Evolutionary conservation across 2,113 vertebrate species (phyloP), one percentile per base, ranked within the genome.

Genomic region (Podiceps cristatus): DNA sequence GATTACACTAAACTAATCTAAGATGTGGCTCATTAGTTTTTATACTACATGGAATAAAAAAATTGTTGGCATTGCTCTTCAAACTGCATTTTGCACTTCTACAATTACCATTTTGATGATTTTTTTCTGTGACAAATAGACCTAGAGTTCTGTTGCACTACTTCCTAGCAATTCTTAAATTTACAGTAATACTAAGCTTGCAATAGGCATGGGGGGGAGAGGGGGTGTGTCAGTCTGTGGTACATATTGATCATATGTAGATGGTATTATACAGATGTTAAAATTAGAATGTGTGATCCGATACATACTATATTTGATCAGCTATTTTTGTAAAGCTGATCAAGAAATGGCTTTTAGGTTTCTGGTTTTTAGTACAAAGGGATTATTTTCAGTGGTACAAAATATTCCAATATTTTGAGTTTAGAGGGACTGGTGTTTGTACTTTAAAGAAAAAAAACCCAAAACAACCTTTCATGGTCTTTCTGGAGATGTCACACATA

Each of bases 11-110:
- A 96, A 94, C 40, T 88, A 80, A 89, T 85, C 77, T 79, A 85
- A 92, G 88, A 75, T 71, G 35, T 90, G 81, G 19, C 64, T 91
- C 87, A 96, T 88, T 90, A 96, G 77, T 90, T 97, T 94, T 95
- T 56, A 60, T 58, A 75, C 56, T 68, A 77, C 4, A 1, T 82
- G 37, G 73, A 96, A 88, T 90, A 92, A 92, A 73, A 59, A 73
- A 66, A 78, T 68, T 74, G 17, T 31, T 71, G 96, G 37, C 28
- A 16, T 59, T 92, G 67, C 58, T 85, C 63, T 94, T 96, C 69
- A 77, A 96, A 67, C 55, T 80, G 67, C 73, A 55, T 83, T 97
- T 89, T 49, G 60, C n/a, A 84, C 50, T 96, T 84, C 24, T 56
- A 45, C 45, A 95, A 79, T 86, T 95, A 90, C 74, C 79, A 92